Conservation (phyloP, 2,113 vertebrate genomes). For the Sturnus vulgaris region DNA sequence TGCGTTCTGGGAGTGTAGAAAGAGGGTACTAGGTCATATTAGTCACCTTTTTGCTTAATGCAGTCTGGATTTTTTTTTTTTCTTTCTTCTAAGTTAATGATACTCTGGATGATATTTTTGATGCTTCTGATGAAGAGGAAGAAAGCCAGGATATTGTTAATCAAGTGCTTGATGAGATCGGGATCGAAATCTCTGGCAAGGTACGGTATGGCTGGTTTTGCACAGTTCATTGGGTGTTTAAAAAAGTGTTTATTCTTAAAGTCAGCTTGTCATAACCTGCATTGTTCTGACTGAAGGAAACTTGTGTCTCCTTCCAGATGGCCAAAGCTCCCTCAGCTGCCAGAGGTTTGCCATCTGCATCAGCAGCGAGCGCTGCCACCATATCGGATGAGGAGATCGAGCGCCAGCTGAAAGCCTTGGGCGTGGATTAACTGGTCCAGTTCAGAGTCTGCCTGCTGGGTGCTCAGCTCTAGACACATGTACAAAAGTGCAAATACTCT, state of each 20-base stretch:
- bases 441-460: neutral
- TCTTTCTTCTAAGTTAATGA: conserved; percentile 80
- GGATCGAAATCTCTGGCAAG: conserved; percentile 97
- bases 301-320: conserved; percentile 80
- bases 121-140: conserved; percentile 94
- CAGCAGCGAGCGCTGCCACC: conserved; percentile 78
- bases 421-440: conserved; percentile 82
- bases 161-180: conserved; percentile 97
- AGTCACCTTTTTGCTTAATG: neutral
- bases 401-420: conserved; percentile 91
- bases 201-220: conserved; percentile 77
- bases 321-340: conserved; percentile 90
- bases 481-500: conserved; percentile 34
- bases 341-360: conserved; percentile 81
- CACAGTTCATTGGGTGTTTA: neutral
- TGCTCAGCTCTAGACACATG: neutral
- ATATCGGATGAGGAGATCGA: conserved; percentile 98
- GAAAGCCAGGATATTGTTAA: conserved; percentile 97
- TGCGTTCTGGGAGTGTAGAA: neutral
- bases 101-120: conserved; percentile 95
- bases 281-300: neutral
- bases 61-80: neutral
- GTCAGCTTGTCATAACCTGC: neutral
- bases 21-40: neutral
- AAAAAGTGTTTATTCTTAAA: neutral